Percentiles rank a stretch among this genome's conserved stretches.
Evolutionary conservation across 2,888 invertebrate species (phyloP).

Genomic region (Tuberolachnus salignus): DNA sequence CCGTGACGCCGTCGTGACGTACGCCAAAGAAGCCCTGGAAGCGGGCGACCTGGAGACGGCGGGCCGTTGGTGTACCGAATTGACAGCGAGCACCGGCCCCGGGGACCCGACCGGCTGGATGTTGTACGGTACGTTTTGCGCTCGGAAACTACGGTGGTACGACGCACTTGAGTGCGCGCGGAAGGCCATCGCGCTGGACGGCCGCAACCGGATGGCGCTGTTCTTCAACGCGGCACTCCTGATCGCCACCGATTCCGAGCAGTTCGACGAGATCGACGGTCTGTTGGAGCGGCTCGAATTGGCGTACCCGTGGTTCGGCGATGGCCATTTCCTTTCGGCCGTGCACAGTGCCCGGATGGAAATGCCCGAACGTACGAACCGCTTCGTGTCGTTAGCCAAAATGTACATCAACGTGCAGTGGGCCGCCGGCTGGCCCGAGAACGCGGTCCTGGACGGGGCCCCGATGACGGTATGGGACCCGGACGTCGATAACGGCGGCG

Average conservation of each 20-base stretch:
- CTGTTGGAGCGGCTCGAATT: not conserved
- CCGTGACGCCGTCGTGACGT: not conserved
- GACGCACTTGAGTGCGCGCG: not conserved
- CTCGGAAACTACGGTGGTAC: not conserved
- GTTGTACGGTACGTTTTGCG: slow-evolving; percentile 21
- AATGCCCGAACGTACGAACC: not conserved
- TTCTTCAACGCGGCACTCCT: not conserved
- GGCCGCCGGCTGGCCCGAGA: not conserved
- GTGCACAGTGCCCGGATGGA: not conserved
- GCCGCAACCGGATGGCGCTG: not conserved
- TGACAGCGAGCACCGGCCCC: not conserved
- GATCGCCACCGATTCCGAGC: not conserved
- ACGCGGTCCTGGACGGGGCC: not conserved
- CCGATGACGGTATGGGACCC: not conserved
- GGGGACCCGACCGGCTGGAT: not conserved
- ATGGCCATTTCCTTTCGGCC: slow-evolving; percentile 10
- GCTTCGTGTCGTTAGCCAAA: not conserved
- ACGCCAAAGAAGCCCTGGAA: slow-evolving; percentile 14
- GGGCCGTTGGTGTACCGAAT: not conserved
- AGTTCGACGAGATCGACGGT: not conserved
- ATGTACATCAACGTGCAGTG: not conserved
- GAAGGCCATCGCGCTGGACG: not conserved
- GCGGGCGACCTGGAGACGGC: not conserved
- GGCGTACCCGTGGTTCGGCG: not conserved
- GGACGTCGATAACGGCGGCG: not conserved